Base-by-base conservation (phyloP, 2,113 vertebrate genomes). In the Eonycteris spelaea region DNA sequence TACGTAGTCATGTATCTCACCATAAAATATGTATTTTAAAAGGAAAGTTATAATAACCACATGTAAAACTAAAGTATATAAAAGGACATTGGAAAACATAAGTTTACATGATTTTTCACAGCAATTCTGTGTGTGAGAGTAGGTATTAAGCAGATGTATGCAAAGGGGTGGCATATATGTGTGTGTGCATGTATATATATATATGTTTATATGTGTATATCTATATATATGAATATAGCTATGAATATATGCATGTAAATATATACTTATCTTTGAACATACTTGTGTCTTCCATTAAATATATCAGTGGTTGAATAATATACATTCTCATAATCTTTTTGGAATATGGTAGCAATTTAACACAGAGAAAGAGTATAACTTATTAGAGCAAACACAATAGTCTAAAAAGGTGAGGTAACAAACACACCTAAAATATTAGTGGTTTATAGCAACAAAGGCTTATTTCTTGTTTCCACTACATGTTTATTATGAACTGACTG, bases 1-100 rank as follows among this genome's bases (percentile, higher is more conserved):
- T 24, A 68, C 22, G 3, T 18, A 28, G 85, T 75, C 24, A 53
- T 67, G 11, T 71, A 53, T 84, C 12, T 90, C n/a, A 61, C 38
- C 26, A 59, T 75, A 86, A 90, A 33, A 57, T 38, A 86, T n/a
- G 63, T 82, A 45, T 59, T 91, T 94, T 70, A n/a, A 80, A 95
- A 75, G 28, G 26, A 82, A 80, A 85, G 73, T 88, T 40, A 65
- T 0, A 2, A 11, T 28, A 16, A 26, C 11, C n/a, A 14, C 19
- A 10, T 79, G 2, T 51, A 92, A 92, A 74, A 45, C 7, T 82
- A 61, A 92, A 79, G 5, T 40, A 63, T 35, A 45, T 48, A 14
- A 90, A 90, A 95, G 14, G 28, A 33, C 24, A 61, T 75, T 70
- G 22, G 35, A 75, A 85, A 70, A 68, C 3, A 21, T n/a, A 57